These are phyloP conservation scores for Apomyelois bistriatella DNA, from an alignment of 2,888 invertebrate genomes.

Conservation along the genomic window DNA sequence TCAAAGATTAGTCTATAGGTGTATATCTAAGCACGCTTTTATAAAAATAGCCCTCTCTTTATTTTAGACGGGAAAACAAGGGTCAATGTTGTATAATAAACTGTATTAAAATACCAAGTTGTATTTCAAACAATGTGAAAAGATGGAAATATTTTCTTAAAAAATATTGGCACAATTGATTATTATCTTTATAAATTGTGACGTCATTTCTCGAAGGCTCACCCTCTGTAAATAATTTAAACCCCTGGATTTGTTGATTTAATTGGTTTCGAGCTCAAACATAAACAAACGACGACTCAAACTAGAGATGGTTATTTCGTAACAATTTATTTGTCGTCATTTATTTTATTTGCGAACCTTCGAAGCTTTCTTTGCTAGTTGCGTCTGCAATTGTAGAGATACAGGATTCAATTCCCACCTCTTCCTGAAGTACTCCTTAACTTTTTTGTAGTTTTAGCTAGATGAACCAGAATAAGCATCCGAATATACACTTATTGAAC, in stretches of 20 bases:
- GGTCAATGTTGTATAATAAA: not conserved
- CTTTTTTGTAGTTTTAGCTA: too few relatives aligned
- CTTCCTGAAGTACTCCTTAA: too few relatives aligned
- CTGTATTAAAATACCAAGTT: not conserved
- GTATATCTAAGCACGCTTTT: too few relatives aligned
- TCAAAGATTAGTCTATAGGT: too few relatives aligned
- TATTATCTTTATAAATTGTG: not conserved
- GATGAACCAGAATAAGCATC: too few relatives aligned
- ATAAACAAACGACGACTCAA: conserved; percentile 1
- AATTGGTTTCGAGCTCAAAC: conserved; percentile 7
- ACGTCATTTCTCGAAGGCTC: not conserved
- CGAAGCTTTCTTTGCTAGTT: too few relatives aligned
- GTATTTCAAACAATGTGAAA: not conserved
- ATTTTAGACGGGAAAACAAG: not conserved
- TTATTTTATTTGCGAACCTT: not conserved
- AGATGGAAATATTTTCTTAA: not conserved
- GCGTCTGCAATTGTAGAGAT: too few relatives aligned
- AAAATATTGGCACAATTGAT: not conserved
- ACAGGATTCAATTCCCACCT: too few relatives aligned
- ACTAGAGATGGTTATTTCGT: not conserved
- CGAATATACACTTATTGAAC: too few relatives aligned
- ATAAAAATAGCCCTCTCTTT: too few relatives aligned
- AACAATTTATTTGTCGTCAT: not conserved
- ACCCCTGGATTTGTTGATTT: conserved; percentile 5
- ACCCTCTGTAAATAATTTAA: conserved; percentile 6